Percentiles rank a stretch among this genome's conserved stretches.
Conservation (phyloP, 1,140 invertebrate species). For the Drosophila murphyi region DNA sequence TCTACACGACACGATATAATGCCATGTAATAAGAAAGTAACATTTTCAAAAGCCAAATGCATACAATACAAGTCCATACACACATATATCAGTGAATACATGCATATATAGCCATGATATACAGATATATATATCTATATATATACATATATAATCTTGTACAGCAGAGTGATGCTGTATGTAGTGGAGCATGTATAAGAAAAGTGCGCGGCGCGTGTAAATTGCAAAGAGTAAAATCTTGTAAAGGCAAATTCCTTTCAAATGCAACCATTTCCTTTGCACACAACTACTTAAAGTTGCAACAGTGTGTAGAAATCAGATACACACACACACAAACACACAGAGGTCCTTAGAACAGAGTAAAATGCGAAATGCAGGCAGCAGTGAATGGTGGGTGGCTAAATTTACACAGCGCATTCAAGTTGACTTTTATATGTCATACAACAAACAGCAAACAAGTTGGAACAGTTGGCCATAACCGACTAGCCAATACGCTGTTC, state of each 20-base stretch:
- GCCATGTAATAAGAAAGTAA: slow-evolving; percentile 76
- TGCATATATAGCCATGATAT: slow-evolving; percentile 19
- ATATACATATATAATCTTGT: slow-evolving; percentile 9
- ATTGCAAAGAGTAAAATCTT: slow-evolving; percentile 82
- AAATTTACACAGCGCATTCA: slow-evolving; percentile 76
- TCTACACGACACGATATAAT: slow-evolving; percentile 38
- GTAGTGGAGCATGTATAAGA: slow-evolving; percentile 16
- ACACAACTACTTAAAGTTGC: slow-evolving; percentile 77
- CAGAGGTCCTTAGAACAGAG: slow-evolving; percentile 19
- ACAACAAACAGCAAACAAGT: slow-evolving; percentile 67
- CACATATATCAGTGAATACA: slow-evolving; percentile 18
- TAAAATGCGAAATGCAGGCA: slow-evolving; percentile 30
- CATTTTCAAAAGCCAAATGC: slow-evolving; percentile 80
- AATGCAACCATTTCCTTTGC: slow-evolving; percentile 69
- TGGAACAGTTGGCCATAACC: neutral
- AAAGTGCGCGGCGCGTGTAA: slow-evolving; percentile 74
- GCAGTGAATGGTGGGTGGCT: slow-evolving; percentile 38
- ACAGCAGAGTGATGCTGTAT: slow-evolving; percentile 1
- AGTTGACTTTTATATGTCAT: slow-evolving; percentile 82
- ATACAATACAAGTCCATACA: slow-evolving; percentile 48
- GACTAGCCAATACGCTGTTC: neutral
- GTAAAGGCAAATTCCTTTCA: slow-evolving; percentile 82
- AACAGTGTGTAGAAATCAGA: slow-evolving; percentile 37
- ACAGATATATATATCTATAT: slow-evolving; percentile 13
- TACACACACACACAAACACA: slow-evolving; percentile 20